Evolutionary conservation across 2,797 vertebrate species (phyloP).

Genomic region (Chaetodon trifasciatus): DNA sequence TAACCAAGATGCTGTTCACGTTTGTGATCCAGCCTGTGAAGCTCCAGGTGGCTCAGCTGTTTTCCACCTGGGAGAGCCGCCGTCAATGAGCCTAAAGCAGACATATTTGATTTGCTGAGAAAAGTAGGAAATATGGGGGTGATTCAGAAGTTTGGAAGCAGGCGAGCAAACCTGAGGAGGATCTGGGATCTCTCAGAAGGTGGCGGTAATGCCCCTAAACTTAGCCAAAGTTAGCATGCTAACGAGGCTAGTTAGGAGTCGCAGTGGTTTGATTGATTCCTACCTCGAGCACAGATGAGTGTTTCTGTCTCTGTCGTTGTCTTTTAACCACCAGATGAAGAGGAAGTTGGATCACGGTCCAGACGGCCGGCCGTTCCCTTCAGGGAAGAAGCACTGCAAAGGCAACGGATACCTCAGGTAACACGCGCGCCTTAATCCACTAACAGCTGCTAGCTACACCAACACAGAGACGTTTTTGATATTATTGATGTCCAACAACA

Average conservation of each 20-base stretch:
- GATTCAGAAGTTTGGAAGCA: no score
- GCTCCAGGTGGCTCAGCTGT: background rate
- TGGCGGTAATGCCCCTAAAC: no score
- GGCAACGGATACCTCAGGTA: constrained; percentile 93
- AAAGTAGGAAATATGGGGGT: no score
- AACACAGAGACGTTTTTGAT: background rate
- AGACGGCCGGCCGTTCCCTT: constrained; percentile 94
- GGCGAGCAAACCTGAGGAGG: no score
- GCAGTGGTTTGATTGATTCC: background rate
- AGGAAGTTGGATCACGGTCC: constrained; percentile 97
- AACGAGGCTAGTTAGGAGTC: no score
- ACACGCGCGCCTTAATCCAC: background rate
- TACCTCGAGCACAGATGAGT: background rate
- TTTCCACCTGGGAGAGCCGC: no score
- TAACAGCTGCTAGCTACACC: background rate
- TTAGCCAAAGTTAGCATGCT: no score
- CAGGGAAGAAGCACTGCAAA: constrained; percentile 97
- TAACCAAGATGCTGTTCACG: no score
- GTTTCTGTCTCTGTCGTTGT: constrained; percentile 1
- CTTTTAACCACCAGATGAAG: constrained; percentile 88
- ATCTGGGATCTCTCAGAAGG: no score
- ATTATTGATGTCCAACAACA: no score
- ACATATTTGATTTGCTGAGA: no score
- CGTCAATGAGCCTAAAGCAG: no score
- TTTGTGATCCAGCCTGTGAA: background rate